Percentiles rank a stretch among this genome's conserved stretches.
Evolutionary conservation across 1,140 invertebrate species (phyloP).

Genomic region (Trinorchestia longiramus): DNA sequence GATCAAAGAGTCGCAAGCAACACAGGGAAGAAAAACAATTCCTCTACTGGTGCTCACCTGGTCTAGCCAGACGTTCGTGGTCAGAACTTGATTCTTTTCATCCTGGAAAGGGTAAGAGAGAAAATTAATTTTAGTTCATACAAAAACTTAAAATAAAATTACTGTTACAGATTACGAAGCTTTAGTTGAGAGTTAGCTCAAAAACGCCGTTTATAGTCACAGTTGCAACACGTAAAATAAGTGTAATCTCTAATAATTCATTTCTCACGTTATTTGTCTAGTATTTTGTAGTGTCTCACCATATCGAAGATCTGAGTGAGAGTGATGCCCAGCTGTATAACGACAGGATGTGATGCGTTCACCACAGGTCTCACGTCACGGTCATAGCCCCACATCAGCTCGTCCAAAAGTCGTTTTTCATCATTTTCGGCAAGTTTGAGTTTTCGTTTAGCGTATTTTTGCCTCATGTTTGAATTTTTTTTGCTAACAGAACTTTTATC

Average conservation of each 20-base stretch:
- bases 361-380: slow-evolving; percentile 74
- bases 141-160: no score
- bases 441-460: not conserved
- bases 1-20: not conserved
- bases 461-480: not conserved
- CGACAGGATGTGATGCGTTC: slow-evolving; percentile 74
- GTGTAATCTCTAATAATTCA: not conserved
- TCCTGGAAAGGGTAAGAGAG: slow-evolving; percentile 70
- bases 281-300: slow-evolving; percentile 67
- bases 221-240: not conserved
- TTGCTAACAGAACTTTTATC: not conserved
- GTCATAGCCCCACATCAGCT: slow-evolving; percentile 75
- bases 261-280: not conserved
- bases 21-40: not conserved
- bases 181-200: no score
- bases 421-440: slow-evolving; percentile 69
- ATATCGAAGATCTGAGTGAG: slow-evolving; percentile 76
- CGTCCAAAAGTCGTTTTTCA: slow-evolving; percentile 74
- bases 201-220: no score
- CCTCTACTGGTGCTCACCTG: slow-evolving; percentile 69
- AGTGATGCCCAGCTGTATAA: slow-evolving; percentile 75
- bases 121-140: not conserved
- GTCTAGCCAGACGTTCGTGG: slow-evolving; percentile 77
- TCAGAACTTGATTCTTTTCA: slow-evolving; percentile 77
- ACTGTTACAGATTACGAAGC: no score